A percentile compares a stretch with the other conserved stretches of the same genome.
phyloP scores from a whole-genome alignment of 2,113 vertebrate species.

The Platysteira castanea region DNA sequence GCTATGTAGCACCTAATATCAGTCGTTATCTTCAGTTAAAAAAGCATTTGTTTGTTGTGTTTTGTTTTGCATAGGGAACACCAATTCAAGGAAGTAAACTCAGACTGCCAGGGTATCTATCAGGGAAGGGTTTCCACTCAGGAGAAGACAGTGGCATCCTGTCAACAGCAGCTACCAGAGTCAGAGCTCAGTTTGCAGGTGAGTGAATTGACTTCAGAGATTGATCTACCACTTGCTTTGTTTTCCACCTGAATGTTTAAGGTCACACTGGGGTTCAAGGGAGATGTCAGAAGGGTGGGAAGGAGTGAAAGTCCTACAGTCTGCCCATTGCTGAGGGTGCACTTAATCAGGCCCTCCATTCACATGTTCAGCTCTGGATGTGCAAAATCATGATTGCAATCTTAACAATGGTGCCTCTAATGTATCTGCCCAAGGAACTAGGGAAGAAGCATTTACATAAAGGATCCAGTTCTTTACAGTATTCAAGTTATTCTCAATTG shows the following conservation, averaged over 20 bases:
- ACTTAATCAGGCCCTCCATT: not conserved
- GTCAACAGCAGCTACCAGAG: constrained; percentile 86
- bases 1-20: not conserved
- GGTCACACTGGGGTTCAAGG: not conserved
- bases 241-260: not conserved
- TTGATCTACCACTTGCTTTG: not conserved
- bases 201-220: not conserved
- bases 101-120: constrained; percentile 92
- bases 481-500: not conserved
- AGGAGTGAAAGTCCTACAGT: not conserved
- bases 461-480: not conserved
- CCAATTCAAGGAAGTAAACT: constrained; percentile 95
- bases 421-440: not conserved
- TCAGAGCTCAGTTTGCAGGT: constrained; percentile 85
- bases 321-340: not conserved
- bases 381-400: not conserved
- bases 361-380: not conserved
- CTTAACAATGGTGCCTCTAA: not conserved
- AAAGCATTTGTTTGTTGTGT: not conserved
- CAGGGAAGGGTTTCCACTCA: constrained; percentile 94
- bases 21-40: not conserved
- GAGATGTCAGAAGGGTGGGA: not conserved
- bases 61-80: constrained; percentile 74
- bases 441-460: not conserved
- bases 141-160: constrained; percentile 88